Conservation (phyloP, 2,113 vertebrate species). For the Megaleporinus macrocephalus region DNA sequence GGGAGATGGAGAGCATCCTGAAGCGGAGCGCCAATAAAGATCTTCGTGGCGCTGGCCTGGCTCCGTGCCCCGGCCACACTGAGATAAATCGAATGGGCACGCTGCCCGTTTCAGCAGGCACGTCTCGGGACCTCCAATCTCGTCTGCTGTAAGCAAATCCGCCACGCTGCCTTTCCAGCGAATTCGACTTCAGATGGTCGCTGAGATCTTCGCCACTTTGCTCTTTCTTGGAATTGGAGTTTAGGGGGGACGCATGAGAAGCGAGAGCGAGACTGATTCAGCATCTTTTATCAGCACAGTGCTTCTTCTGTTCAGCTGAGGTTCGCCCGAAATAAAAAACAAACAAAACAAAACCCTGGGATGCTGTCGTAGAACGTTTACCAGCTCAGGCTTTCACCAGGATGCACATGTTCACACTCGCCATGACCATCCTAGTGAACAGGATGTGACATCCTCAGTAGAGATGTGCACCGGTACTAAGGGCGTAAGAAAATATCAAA, state of each 20-base stretch:
- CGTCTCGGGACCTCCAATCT: constrained; percentile 34
- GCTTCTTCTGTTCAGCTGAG: constrained; percentile 58
- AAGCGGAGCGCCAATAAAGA: constrained; percentile 58
- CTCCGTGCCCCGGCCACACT: constrained; percentile 25
- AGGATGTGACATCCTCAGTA: too few species aligned
- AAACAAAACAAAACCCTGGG: too few species aligned
- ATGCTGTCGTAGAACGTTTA: too few species aligned
- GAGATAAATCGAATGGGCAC: constrained; percentile 42
- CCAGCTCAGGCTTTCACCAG: too few species aligned
- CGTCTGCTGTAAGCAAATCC: constrained; percentile 14
- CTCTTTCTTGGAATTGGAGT: constrained; percentile 11
- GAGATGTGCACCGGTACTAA: too few species aligned
- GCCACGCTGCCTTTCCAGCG: not conserved
- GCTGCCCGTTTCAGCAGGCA: constrained; percentile 27
- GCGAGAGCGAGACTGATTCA: not conserved
- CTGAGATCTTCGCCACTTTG: not conserved
- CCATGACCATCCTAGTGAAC: too few species aligned
- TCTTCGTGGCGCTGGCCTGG: constrained; percentile 39
- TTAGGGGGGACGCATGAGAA: too few species aligned
- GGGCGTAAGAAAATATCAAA: too few species aligned
- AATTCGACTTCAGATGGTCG: not conserved
- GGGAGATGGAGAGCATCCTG: constrained; percentile 33
- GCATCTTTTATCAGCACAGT: constrained; percentile 55
- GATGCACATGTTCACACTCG: too few species aligned
- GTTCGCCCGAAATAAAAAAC: constrained; percentile 42